Evolutionary conservation across 2,888 invertebrate genomes (phyloP).

Genomic region (Dascillus cervinus): DNA sequence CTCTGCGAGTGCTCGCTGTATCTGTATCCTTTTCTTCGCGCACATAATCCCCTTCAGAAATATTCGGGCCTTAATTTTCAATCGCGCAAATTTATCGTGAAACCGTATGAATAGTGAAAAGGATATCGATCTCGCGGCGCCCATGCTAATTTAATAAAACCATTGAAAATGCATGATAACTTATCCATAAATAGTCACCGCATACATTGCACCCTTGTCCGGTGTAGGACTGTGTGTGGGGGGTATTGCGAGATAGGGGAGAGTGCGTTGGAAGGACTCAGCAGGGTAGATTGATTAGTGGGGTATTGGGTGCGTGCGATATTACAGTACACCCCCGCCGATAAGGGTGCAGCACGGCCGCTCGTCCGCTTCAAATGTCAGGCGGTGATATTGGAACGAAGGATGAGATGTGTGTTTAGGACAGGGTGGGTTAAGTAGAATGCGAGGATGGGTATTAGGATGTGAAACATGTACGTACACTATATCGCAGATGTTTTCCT

Average conservation of each 20-base stretch:
- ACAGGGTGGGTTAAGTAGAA: constrained; percentile 25
- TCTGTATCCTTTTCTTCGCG: constrained; percentile 28
- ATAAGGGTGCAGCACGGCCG: constrained; percentile 31
- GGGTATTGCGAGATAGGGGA: constrained; percentile 16
- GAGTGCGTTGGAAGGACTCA: constrained; percentile 21
- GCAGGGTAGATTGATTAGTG: constrained; percentile 39
- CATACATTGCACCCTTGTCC: constrained; percentile 24
- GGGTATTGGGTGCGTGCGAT: constrained; percentile 36
- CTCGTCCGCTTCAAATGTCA: constrained; percentile 27
- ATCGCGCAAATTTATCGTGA: no score
- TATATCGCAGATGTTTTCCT: no score
- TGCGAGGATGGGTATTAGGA: constrained; percentile 5
- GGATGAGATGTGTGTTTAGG: constrained; percentile 27
- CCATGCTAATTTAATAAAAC: no score
- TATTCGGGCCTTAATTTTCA: no score
- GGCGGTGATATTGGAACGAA: constrained; percentile 24
- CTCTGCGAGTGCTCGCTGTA: constrained; percentile 23
- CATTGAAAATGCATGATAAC: no score
- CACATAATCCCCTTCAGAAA: no score
- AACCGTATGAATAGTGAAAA: no score
- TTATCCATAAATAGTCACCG: neutral
- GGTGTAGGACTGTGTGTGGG: no score
- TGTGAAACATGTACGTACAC: neutral
- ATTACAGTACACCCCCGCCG: constrained; percentile 32
- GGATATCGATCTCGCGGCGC: no score